Evolutionary conservation across 2,797 vertebrate species (phyloP).

Genomic region (Margarornis squamiger): DNA sequence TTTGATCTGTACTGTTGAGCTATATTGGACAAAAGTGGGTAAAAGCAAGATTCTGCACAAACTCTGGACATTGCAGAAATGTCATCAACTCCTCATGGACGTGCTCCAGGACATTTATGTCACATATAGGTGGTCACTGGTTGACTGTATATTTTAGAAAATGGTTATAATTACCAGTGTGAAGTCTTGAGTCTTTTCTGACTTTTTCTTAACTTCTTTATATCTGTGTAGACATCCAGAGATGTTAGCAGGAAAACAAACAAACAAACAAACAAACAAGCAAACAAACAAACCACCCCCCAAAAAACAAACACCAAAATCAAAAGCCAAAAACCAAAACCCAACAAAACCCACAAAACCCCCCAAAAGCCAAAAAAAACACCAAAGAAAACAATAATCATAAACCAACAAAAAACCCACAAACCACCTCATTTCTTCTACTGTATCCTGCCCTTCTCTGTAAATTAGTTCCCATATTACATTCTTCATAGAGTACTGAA

Average conservation of each 20-base stretch:
- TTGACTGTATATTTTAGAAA: neutral
- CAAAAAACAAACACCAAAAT: no score
- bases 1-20: neutral
- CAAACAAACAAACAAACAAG: neutral
- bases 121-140: neutral
- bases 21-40: neutral
- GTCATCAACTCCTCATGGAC: neutral
- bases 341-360: no score
- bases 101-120: neutral
- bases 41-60: neutral
- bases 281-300: no score
- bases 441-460: neutral
- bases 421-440: neutral
- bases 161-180: accelerated
- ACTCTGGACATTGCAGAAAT: neutral
- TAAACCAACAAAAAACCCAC: neutral
- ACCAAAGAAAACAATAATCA: neutral
- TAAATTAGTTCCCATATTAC: neutral
- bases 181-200: neutral
- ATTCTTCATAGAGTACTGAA: neutral
- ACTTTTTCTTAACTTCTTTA: neutral
- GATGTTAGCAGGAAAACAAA: neutral
- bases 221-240: neutral
- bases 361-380: neutral
- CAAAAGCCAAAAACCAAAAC: no score